Base-by-base conservation (phyloP, 2,113 vertebrate species). In the Meleagris gallopavo region DNA sequence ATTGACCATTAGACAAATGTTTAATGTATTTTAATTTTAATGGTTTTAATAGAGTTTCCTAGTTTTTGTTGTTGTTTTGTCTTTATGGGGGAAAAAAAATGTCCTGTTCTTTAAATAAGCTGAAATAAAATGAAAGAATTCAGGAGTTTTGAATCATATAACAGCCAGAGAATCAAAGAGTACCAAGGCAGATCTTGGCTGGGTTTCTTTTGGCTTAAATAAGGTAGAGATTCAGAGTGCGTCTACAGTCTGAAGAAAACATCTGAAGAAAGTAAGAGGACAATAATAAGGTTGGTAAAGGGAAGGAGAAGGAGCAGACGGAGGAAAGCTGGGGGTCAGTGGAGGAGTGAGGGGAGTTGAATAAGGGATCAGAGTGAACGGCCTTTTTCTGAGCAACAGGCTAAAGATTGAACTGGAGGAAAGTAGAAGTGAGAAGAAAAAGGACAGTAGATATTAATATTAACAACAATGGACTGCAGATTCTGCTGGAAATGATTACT, bases 401-500 rank as follows among this genome's bases (percentile, higher is more conserved):
- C 19, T 70, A 13, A 22, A 32, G n/a, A 32, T 4, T 22, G 60
- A 85, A 66, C 5, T 76, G 24, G 22, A 82, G 62, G 58, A 83
- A 40, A 73, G 11, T 14, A 4, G 10, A 75, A 81, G 13, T 32
- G 67, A 64, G 61, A 12, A 27, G 14, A 61, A 61, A 38, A 83
- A 77, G 32, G 66, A 74, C 41, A 38, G 17, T 55, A 19, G 50
- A 16, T 41, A 77, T 80, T 65, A 66, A 11, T 18, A 62, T 80
- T 94, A 93, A 16, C 3, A 67, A 83, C 34, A 21, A 76, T 40
- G 83, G 40, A 80, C 54, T 58, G 52, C 52, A 71, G 19, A 60
- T 13, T 80, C 45, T 67, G 22, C 69, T 86, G 61, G 86, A 90
- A 90, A 60, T 22, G 66, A 85, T 91, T 90, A 67, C 7, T 86